These are phyloP conservation scores for Uromys caudimaculatus DNA, from an alignment of 2,797 vertebrate genomes.

Conservation along the genomic window DNA sequence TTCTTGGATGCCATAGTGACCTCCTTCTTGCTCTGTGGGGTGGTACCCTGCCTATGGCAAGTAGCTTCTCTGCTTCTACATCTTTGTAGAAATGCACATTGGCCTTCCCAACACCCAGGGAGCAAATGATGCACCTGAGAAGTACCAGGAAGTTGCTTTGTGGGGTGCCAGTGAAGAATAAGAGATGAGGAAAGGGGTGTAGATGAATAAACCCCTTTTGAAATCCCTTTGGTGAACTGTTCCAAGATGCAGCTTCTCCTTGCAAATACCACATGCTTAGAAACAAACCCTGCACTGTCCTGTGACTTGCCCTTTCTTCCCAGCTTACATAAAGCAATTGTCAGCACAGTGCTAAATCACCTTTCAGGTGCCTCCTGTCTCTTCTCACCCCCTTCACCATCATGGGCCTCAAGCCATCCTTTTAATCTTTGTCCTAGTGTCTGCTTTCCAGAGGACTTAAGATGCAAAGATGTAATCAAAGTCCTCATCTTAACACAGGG, in stretches of 20 bases:
- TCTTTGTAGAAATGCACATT: conserved; percentile 8
- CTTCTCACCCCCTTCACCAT: background rate
- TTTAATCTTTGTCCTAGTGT: background rate
- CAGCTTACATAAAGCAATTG: background rate
- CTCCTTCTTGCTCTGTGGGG: background rate
- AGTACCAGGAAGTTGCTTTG: background rate
- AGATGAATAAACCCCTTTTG: background rate
- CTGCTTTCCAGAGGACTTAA: conserved; percentile 27
- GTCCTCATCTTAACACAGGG: background rate
- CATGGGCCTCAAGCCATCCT: background rate
- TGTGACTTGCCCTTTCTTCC: background rate
- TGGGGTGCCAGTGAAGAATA: background rate
- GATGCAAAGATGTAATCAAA: background rate
- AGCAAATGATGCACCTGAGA: background rate
- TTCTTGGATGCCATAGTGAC: background rate
- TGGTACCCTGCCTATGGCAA: background rate
- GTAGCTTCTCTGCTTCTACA: background rate
- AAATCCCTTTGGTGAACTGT: background rate
- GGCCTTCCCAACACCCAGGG: background rate
- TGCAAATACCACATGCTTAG: background rate
- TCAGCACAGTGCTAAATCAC: background rate
- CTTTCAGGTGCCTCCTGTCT: background rate
- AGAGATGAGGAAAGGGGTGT: background rate
- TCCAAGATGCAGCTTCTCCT: background rate
- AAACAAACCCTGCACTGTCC: background rate